Conservation (phyloP, 2,797 vertebrate species). For the Lacerta agilis region DNA sequence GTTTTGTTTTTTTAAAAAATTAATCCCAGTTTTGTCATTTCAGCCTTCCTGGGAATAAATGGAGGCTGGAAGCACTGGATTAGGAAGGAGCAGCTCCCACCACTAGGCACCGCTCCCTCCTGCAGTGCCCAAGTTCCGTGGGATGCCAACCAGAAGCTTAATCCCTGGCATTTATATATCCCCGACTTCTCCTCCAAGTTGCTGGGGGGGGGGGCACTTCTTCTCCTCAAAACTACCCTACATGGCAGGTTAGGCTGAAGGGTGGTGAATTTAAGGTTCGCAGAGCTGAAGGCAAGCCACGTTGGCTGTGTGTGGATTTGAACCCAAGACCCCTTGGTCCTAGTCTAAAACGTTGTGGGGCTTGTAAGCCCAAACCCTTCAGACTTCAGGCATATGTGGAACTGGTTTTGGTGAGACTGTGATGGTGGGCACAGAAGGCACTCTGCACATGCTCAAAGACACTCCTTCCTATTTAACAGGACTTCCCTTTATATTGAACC, state of each 20-base stretch:
- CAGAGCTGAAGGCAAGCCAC: not conserved
- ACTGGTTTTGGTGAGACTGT: not conserved
- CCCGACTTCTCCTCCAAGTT: not conserved
- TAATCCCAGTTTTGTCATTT: not conserved
- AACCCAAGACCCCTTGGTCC: not conserved
- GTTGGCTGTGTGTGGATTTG: not conserved
- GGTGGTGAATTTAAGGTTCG: not conserved
- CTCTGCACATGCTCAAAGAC: not conserved
- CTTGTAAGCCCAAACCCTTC: not conserved
- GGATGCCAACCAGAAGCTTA: not conserved
- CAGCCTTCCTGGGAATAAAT: not conserved
- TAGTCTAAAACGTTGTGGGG: not conserved
- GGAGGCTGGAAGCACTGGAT: not conserved
- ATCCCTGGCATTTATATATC: not conserved
- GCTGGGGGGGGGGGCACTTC: no score
- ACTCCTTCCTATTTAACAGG: not conserved
- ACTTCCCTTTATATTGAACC: not conserved
- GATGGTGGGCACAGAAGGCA: not conserved
- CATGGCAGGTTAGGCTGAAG: not conserved
- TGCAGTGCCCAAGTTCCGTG: not conserved
- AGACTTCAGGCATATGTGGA: not conserved
- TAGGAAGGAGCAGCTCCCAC: not conserved
- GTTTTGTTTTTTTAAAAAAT: no score
- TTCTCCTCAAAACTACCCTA: not conserved
- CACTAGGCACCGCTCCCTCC: not conserved